Conservation (phyloP, 2,888 invertebrate genomes). For the Leucoma salicis region DNA sequence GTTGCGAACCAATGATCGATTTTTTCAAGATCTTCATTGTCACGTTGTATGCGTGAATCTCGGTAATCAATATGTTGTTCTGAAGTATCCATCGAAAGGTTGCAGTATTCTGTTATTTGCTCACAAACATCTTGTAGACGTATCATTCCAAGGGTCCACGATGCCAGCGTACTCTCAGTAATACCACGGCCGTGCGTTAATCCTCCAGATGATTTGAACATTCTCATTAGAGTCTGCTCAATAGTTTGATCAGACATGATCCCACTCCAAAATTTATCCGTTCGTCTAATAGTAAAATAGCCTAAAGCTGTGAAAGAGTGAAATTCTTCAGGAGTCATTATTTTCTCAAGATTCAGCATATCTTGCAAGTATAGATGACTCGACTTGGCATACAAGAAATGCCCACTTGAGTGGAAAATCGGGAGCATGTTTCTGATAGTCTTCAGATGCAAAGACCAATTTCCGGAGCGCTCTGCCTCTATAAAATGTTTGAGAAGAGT, state of each 20-base stretch:
- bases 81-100: background rate
- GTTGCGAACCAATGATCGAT: background rate
- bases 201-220: background rate
- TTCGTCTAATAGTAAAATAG: background rate
- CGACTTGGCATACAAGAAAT: background rate
- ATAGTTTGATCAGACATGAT: slow-evolving; percentile 16
- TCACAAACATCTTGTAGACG: background rate
- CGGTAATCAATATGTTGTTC: slow-evolving; percentile 3
- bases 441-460: slow-evolving; percentile 28
- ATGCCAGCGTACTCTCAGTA: background rate
- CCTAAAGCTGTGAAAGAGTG: background rate
- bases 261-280: background rate
- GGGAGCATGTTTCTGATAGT: slow-evolving; percentile 1
- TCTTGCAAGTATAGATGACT: background rate
- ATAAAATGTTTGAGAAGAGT: slow-evolving; percentile 33
- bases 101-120: background rate
- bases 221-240: slow-evolving; percentile 17
- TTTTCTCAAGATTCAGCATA: background rate
- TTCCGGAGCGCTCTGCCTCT: slow-evolving; percentile 37
- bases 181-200: slow-evolving; percentile 1
- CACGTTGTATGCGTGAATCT: background rate
- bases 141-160: background rate
- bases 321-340: background rate
- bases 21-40: background rate
- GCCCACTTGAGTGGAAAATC: background rate